Conservation (phyloP, 2,888 invertebrate genomes). For the Megalurothrips usitatus region DNA sequence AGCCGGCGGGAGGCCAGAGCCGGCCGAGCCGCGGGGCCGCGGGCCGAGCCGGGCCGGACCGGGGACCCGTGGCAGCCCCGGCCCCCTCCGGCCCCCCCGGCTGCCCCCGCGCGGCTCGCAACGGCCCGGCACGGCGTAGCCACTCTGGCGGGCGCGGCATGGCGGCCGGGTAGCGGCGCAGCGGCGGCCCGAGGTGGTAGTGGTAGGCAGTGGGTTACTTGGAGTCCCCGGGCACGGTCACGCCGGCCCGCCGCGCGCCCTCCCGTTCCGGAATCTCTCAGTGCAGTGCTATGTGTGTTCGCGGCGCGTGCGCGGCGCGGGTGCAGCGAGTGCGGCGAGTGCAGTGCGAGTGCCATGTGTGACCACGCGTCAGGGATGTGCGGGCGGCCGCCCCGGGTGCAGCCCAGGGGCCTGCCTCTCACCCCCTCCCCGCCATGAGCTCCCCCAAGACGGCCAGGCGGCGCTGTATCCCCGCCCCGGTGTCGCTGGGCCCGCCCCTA, state of each 20-base stretch:
- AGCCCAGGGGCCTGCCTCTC: neutral
- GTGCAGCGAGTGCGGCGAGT: neutral
- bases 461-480: neutral
- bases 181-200: neutral
- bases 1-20: neutral
- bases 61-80: neutral
- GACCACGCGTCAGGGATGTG: neutral
- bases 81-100: neutral
- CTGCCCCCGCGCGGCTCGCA: neutral
- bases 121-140: neutral
- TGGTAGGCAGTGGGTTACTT: slow-evolving; percentile 3
- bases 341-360: neutral
- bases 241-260: neutral
- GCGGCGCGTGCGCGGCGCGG: neutral
- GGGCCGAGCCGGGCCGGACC: neutral
- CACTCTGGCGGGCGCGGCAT: neutral
- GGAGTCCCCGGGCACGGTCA: neutral
- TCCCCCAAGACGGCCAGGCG: slow-evolving; percentile 17
- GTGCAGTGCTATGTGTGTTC: slow-evolving; percentile 10
- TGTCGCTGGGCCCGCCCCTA: neutral
- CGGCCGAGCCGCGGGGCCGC: neutral
- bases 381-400: neutral
- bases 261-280: neutral
- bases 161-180: neutral
- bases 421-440: neutral